phyloP scores from a whole-genome alignment of 1,140 invertebrate genomes.

The Drosophila albomicans region DNA sequence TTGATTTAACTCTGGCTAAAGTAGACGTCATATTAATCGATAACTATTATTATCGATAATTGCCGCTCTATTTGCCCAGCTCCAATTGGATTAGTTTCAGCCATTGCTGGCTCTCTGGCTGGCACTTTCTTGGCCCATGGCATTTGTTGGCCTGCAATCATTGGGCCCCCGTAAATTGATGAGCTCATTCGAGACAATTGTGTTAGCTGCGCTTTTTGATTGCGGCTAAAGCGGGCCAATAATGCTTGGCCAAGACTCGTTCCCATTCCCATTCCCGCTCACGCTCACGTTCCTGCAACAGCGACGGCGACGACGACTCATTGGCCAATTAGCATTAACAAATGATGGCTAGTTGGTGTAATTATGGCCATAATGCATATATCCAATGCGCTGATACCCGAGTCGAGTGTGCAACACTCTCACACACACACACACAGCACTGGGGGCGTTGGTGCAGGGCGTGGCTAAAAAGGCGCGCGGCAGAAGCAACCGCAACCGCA shows the following conservation, averaged over 20 bases:
- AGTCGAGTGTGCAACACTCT: neutral
- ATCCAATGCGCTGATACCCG: slow-evolving; percentile 46
- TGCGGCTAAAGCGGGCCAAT: slow-evolving; percentile 26
- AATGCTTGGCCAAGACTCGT: slow-evolving; percentile 21
- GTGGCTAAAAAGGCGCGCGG: slow-evolving; percentile 47
- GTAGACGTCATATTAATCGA: neutral
- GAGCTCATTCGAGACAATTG: slow-evolving; percentile 43
- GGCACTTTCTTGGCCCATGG: slow-evolving; percentile 10
- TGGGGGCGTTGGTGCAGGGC: slow-evolving; percentile 55
- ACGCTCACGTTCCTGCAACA: too few species aligned
- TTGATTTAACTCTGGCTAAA: neutral
- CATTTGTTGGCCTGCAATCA: slow-evolving; percentile 26
- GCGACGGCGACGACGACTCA: slow-evolving; percentile 45
- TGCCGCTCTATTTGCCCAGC: neutral
- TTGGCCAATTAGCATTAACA: slow-evolving; percentile 83
- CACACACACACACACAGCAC: neutral
- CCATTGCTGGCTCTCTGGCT: neutral
- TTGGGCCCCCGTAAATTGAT: slow-evolving; percentile 38
- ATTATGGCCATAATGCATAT: slow-evolving; percentile 81
- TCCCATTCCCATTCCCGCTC: neutral
- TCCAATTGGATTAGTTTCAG: neutral
- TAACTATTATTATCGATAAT: slow-evolving; percentile 10
- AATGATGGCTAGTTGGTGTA: slow-evolving; percentile 82
- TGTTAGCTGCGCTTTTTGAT: slow-evolving; percentile 38
- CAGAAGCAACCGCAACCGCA: neutral